phyloP scores from a whole-genome alignment of 2,888 invertebrate species.

The Callinectes sapidus region DNA sequence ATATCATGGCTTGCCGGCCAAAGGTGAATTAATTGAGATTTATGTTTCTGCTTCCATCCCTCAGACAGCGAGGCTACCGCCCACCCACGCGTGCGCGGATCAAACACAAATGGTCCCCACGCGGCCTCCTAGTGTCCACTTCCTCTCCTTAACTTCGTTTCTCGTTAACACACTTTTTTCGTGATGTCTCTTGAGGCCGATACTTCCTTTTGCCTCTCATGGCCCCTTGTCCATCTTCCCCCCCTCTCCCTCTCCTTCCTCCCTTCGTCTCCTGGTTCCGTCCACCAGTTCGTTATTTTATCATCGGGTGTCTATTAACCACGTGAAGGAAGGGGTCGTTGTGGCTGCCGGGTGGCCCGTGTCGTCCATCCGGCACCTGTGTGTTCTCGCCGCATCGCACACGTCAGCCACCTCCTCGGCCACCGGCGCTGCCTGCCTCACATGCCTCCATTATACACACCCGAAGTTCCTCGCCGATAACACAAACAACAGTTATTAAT shows the following conservation, averaged over 20 bases:
- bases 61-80: background rate
- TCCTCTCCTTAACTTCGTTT: conserved; percentile 19
- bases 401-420: background rate
- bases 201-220: background rate
- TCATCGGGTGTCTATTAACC: background rate
- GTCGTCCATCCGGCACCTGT: background rate
- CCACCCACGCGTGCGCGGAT: background rate
- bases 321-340: background rate
- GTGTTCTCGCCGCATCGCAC: background rate
- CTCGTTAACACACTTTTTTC: conserved; percentile 34
- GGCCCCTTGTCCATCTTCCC: background rate
- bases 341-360: background rate
- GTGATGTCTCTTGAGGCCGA: background rate
- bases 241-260: background rate
- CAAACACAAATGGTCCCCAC: background rate
- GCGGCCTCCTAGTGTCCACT: background rate
- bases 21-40: conserved; percentile 15
- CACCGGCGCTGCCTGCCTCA: background rate
- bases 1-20: background rate
- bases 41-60: background rate
- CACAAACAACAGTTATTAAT: background rate
- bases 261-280: background rate
- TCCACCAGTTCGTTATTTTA: background rate
- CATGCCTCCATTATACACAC: background rate
- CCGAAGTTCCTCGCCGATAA: background rate